Base-by-base conservation (phyloP, 2,113 vertebrate species). In the Rana temporaria region DNA sequence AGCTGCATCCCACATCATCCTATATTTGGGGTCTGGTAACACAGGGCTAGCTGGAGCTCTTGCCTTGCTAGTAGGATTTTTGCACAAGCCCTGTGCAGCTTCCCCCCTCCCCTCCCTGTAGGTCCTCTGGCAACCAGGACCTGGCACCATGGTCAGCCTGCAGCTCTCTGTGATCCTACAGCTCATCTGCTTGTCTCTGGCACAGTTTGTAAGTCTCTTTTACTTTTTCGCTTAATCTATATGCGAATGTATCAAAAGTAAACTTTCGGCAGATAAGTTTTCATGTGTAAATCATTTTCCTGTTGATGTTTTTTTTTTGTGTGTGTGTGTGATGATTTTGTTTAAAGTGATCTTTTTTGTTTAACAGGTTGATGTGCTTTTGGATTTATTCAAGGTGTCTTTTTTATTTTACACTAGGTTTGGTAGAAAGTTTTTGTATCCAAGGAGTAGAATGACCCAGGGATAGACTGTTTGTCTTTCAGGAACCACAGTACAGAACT, bases 171-270 rank as follows among this genome's bases (percentile, higher is more conserved):
- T 96, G 14, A 80, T 98, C 78, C 91, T 97, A 88, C 96, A 95
- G 84, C 89, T 89, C 67, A 62, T 93, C 85, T 94, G 93, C 85
- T 92, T 98, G 85, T 93, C 93, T 84, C 86, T 97, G 89, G 96
- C 95, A 63, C 98, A 99, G 93, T 94, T 98, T 86, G 97, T 99
- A 90, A 98, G 97, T 98, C 76, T 55, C 67, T 62, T 72, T 11
- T 59, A 79, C 84, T 72, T 86, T 22, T 84, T 86, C 86, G 4
- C 52, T 34, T 34, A 17, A 20, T 72, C 3, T 12, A 30, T 72
- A 30, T 9, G 24, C 12, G 52, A 8, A 48, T 48, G 42, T 48
- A 19, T 72, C 9, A 34, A 15, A 12, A 70, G 34, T n/a, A 52
- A 70, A 48, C 42, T 48, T 48, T 48, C 2, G 42, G 42, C 42